Evolutionary conservation across 2,113 vertebrate species (phyloP).

Genomic region (Chaenogobius annularis): DNA sequence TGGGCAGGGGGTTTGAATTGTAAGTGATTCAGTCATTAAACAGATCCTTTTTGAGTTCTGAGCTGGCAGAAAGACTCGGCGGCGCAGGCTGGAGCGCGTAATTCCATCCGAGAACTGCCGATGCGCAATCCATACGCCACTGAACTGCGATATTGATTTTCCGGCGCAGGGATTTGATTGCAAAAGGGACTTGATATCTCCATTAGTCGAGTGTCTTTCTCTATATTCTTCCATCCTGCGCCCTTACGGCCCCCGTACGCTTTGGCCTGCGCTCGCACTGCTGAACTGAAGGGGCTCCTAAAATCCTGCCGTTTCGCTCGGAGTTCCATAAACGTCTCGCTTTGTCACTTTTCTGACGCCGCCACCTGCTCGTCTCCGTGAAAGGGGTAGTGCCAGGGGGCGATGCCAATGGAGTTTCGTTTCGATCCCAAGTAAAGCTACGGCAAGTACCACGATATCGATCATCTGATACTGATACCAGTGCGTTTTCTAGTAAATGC

Average conservation of each 20-base stretch:
- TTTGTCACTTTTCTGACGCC: too few species aligned
- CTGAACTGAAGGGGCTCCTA: conserved; percentile 6
- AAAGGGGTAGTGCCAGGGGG: too few species aligned
- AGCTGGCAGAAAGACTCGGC: conserved; percentile 52
- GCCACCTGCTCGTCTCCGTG: too few species aligned
- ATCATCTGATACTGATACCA: too few species aligned
- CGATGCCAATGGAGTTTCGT: too few species aligned
- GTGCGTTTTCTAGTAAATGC: too few species aligned
- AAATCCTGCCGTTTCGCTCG: not conserved
- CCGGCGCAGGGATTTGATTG: conserved; percentile 55
- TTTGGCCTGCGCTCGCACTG: conserved; percentile 7
- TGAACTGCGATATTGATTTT: conserved; percentile 64
- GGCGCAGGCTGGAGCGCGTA: conserved; percentile 28
- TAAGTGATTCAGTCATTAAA: conserved; percentile 48
- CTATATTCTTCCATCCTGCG: conserved; percentile 47
- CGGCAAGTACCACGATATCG: too few species aligned
- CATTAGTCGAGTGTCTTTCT: conserved; percentile 59
- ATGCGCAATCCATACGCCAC: conserved; percentile 66
- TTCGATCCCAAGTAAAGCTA: too few species aligned
- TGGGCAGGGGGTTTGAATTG: conserved; percentile 15
- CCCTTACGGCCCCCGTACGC: not conserved
- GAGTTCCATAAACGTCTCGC: not conserved
- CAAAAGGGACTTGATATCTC: conserved; percentile 60
- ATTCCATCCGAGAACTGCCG: conserved; percentile 46
- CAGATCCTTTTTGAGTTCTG: conserved; percentile 19